Base-by-base conservation (phyloP, 2,797 vertebrate species). In the Hybognathus amarus region DNA sequence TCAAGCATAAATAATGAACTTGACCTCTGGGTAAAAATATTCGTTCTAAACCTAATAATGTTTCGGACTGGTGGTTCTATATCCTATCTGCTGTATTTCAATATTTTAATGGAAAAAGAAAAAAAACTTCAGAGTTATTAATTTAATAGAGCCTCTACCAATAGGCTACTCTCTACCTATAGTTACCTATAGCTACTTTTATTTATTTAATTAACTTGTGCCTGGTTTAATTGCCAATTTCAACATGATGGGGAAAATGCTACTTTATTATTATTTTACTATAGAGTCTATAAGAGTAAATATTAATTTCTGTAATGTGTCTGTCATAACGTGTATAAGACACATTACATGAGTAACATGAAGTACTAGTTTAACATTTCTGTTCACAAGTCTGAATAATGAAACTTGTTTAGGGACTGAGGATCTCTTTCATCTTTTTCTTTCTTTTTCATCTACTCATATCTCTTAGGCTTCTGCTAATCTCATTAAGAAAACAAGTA, bases 1-100 rank as follows among this genome's bases (percentile, higher is more conserved):
- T 78, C 82, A 83, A 83, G 6, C 40, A 69, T 83, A 63, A 70
- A 83, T 71, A 77, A 83, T 78, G 76, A 70, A 83, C 30, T 69
- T 77, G 82, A 77, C 66, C 56, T 78, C 74, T 71, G n/a, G 30
- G 22, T 78, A 38, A 56, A 77, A 77, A 38, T 33, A 50, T 61
- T 59, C n/a, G 27, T 11, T 10, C 47, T 54, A 42, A 76, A 56
- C 22, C 17, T 15, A 11, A 2, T 54, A 12, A 68, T 17, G 63
- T 45, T 67, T 76, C n/a, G 24, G 33, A 38, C 4, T 5, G 1
- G 1, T 78, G 2, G 20, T 80, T 70, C 2, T 5, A 8, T 17
- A 63, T 6, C n/a, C 27, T 33, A 18, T 47, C 7, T n/a, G 3
- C 10, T 13, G 2, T 20, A 33, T 50, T 66, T 22, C 3, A n/a